Evolutionary conservation across 2,888 invertebrate species (phyloP), one percentile per base, ranked within the genome.

Genomic region (Celastrina argiolus): DNA sequence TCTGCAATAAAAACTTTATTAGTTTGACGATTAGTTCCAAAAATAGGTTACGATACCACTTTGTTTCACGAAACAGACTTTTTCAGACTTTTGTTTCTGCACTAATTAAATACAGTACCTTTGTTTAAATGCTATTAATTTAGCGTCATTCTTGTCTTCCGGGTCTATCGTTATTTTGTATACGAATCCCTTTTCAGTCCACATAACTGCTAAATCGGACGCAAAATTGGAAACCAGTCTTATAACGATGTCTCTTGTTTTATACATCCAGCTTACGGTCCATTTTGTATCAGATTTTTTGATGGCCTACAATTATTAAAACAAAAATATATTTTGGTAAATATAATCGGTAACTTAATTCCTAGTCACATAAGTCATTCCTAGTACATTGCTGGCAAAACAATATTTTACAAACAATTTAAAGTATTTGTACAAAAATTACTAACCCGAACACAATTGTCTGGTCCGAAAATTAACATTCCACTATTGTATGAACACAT

Each of bases 401-500:
- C n/a, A 45, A 45, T 41, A 14, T 41, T 12, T 41, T 2, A 41
- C 12, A 41, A n/a, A 12, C 3, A 12, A 12, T 41, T 41, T 14
- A 41, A 41, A 16, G 6, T 42, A 1, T 42, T n/a, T 0, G 18
- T 16, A 28, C 14, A 8, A 18, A 41, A n/a, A 10, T 56, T 28
- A 75, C 83, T 82, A 66, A 91, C 91, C 65, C 87, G 75, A 7
- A 91, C 72, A n/a, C 67, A 68, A 1, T 77, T 72, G 74, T 91
- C 89, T 6, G 90, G 88, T 16, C 90, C 88, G 66, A 84, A 90
- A 22, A 91, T 77, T 1, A 90, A 76, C 1, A 92, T 70, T 0
- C 91, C 91, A 63, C 75, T 81, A 36, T 79, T 81, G 67, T 88
- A 85, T 0, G 87, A 72, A 64, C 87, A 87, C 12, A 91, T 70